Evolutionary conservation across 2,113 vertebrate genomes (phyloP), one percentile per base, ranked within the genome.

Genomic region (Gymnocephalus cernua): DNA sequence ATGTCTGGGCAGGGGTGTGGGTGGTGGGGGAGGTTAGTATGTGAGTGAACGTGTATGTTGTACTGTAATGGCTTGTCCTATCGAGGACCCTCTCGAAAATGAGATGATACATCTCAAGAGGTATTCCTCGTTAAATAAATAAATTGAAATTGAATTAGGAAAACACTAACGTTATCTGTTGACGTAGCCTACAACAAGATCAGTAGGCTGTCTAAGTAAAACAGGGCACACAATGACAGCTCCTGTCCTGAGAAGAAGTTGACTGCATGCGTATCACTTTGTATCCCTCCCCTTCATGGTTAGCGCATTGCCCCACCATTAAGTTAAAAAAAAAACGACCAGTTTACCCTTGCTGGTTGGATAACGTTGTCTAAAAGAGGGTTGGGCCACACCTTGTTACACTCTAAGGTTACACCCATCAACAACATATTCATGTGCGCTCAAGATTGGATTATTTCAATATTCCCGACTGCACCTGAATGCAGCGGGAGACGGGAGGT

Each of bases 391-490:
- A 77, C 48, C 54, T 79, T 9, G 63, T 29, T 41, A 41, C 35
- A 9, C 35, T 7, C 35, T 8, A n/a, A n/a, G 35, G 7, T 38
- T 12, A 5, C 56, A 63, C 27, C 47, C 67, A 62, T 58, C 29
- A 23, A 23, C 7, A 41, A 13, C 51, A 23, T 15, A 27, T 48
- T 51, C 47, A 61, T 65, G 53, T 47, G 50, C 18, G 45, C 48
- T 23, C 19, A 10, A 7, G 25, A 35, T 32, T 3, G 54, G 23
- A 4, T 8, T 8, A 32, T 61, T 25, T 0, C 16, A 3, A 10
- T 29, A 85, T 83, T 88, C 80, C 79, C 85, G 6, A 76, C 54
- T 41, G 83, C 27, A 61, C 80, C 3, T 86, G 83, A 91, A 90
- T 19, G 85, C 77, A 69, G 66, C 86, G 13, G 8, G 59, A 73